These are phyloP conservation scores for Neodon shergylaensis DNA, from an alignment of 2,113 vertebrate genomes.

Conservation along the genomic window DNA sequence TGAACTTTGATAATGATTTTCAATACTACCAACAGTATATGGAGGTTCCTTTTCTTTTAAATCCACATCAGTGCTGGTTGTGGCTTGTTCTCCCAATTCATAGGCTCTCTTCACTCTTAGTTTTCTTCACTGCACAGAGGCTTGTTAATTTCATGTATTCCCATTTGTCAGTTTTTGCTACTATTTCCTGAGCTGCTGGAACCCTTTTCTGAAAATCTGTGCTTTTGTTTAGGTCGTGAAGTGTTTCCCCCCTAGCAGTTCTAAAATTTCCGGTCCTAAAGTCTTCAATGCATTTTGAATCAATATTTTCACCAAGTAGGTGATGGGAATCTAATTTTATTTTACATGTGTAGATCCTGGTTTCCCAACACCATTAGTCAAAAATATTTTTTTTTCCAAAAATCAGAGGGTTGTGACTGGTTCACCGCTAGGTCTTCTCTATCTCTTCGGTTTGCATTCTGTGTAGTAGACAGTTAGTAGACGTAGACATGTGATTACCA, in stretches of 20 bases:
- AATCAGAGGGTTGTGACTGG: neutral
- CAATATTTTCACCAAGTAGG: neutral
- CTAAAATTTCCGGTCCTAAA: neutral
- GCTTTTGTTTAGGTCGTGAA: no score
- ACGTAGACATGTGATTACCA: neutral
- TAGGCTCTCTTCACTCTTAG: neutral
- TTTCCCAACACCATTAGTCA: neutral
- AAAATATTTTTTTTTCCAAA: neutral
- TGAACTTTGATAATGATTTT: neutral
- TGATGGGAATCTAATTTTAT: neutral
- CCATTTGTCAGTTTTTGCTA: neutral
- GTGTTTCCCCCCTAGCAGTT: neutral
- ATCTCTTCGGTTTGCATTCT: neutral
- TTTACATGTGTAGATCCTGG: neutral
- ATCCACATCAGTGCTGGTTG: neutral
- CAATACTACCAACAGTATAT: neutral
- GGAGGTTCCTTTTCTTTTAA: neutral
- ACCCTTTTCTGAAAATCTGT: neutral
- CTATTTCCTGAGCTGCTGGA: neutral
- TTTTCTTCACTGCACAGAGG: neutral
- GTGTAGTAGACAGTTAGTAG: neutral
- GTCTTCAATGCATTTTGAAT: neutral
- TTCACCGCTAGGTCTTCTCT: neutral
- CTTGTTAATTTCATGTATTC: neutral
- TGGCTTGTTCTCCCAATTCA: neutral